These are phyloP conservation scores for Lasius platythorax DNA, from an alignment of 2,888 invertebrate genomes.

Conservation along the genomic window DNA sequence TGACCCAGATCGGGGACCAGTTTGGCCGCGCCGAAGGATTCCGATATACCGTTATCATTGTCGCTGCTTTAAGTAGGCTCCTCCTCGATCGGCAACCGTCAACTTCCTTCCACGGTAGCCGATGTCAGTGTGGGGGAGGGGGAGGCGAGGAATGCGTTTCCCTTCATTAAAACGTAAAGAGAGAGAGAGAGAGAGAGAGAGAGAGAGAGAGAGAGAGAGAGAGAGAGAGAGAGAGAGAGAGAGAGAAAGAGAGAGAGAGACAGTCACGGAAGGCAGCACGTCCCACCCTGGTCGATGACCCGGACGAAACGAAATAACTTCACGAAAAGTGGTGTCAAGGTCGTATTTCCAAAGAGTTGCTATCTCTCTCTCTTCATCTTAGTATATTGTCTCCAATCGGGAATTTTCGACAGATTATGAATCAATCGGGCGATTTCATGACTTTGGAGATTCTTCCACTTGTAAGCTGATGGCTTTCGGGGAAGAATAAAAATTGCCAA, in stretches of 20 bases:
- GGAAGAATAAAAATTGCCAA: neutral
- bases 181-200: no score
- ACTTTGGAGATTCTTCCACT: neutral
- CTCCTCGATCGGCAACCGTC: conserved; percentile 76
- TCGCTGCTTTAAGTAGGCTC: conserved; percentile 72
- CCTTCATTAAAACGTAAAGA: conserved; percentile 59
- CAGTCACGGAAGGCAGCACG: conserved; percentile 2
- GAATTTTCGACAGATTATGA: neutral
- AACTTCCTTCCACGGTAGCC: conserved; percentile 59
- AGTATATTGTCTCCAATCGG: neutral
- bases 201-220: neutral
- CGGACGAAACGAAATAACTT: conserved; percentile 59
- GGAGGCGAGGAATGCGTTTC: conserved; percentile 60
- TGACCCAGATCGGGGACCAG: conserved; percentile 83
- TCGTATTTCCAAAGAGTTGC: conserved; percentile 6
- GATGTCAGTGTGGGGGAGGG: neutral
- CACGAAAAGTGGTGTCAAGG: conserved; percentile 73
- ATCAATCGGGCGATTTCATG: neutral
- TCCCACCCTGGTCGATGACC: conserved; percentile 55
- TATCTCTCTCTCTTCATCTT: neutral
- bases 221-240: neutral
- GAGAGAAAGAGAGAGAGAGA: conserved; percentile 8
- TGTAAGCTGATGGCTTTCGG: conserved; percentile 26
- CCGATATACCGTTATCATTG: conserved; percentile 83
- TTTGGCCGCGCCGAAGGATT: conserved; percentile 78